phyloP scores from a whole-genome alignment of 2,797 vertebrate species.

The Pangasius mekongensis region DNA sequence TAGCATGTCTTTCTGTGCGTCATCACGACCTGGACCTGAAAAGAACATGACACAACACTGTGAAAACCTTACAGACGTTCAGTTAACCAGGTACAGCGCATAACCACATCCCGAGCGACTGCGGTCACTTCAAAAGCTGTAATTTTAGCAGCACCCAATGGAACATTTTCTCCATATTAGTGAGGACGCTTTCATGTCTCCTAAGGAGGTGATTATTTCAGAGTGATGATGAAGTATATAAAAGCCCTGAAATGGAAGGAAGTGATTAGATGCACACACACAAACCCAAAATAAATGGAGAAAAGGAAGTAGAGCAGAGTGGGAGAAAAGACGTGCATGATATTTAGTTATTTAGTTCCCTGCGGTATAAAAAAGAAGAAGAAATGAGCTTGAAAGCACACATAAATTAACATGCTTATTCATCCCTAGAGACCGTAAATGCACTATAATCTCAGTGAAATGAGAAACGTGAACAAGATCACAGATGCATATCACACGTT shows the following conservation, averaged over 20 bases:
- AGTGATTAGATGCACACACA: conserved; percentile 5
- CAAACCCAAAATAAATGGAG: background rate
- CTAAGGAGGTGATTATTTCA: conserved; percentile 41
- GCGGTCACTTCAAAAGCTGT: conserved; percentile 43
- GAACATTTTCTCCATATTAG: conserved; percentile 40
- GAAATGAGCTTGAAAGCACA: background rate
- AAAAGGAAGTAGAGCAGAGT: conserved; percentile 8
- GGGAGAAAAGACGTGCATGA: background rate
- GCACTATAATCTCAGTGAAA: background rate
- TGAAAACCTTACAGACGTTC: conserved; percentile 34
- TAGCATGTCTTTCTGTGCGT: background rate
- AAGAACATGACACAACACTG: conserved; percentile 6
- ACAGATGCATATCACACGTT: background rate
- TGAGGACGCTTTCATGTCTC: conserved; percentile 43
- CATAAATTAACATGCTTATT: background rate
- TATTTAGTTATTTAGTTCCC: background rate
- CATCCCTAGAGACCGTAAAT: background rate
- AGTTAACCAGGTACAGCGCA: conserved; percentile 44
- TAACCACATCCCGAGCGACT: conserved; percentile 44
- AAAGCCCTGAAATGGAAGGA: background rate
- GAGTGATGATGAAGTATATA: background rate
- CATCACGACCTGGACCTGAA: conserved; percentile 1
- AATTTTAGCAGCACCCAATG: conserved; percentile 30
- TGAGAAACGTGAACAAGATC: background rate
- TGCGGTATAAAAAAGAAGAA: background rate